These are phyloP conservation scores for Leptopilina boulardi DNA, from an alignment of 1,140 invertebrate species.

Conservation along the genomic window DNA sequence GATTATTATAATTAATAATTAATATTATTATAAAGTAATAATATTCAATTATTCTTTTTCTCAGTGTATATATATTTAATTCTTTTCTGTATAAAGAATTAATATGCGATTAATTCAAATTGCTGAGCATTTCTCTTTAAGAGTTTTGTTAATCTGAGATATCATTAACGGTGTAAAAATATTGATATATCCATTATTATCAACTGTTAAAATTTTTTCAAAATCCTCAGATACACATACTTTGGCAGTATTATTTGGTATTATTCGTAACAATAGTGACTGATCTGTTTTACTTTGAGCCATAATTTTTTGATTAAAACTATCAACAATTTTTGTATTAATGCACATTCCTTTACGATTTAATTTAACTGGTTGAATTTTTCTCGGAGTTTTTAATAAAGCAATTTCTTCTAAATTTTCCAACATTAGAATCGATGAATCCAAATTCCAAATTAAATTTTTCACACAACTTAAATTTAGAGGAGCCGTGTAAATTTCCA, in stretches of 20 bases:
- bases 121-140: background rate
- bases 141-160: background rate
- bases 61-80: no score
- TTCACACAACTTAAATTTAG: slow-evolving; percentile 61
- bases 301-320: slow-evolving; percentile 44
- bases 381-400: slow-evolving; percentile 66
- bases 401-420: slow-evolving; percentile 65
- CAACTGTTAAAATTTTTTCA: slow-evolving; percentile 67
- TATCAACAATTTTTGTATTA: background rate
- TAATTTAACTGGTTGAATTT: slow-evolving; percentile 49
- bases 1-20: no score
- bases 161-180: background rate
- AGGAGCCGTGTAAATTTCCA: slow-evolving; percentile 51
- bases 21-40: no score
- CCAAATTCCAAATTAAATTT: slow-evolving; percentile 68
- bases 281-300: slow-evolving; percentile 49
- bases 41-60: background rate
- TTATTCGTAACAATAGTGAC: slow-evolving; percentile 62
- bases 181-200: slow-evolving; percentile 68
- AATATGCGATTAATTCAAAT: background rate
- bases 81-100: no score
- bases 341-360: slow-evolving; percentile 62
- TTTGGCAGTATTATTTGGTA: slow-evolving; percentile 63
- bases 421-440: slow-evolving; percentile 62
- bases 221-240: slow-evolving; percentile 70